phyloP scores from a whole-genome alignment of 23 tunicate species.

The Oikopleura albicans region DNA sequence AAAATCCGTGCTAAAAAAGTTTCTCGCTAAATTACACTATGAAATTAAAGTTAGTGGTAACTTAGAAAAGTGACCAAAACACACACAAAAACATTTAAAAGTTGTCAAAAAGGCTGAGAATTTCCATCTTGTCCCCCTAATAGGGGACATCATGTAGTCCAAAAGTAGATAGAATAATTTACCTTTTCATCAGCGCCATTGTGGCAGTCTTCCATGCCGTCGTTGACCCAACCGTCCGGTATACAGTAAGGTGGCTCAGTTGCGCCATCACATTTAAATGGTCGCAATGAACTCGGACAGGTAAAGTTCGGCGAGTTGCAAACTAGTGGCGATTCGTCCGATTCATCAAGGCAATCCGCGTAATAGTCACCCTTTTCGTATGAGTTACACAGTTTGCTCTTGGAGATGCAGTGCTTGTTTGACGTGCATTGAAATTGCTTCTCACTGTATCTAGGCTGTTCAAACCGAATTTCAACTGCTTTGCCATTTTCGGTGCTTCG shows the following conservation, averaged over 20 bases:
- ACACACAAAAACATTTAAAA: too few species aligned
- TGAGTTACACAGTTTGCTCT: neutral
- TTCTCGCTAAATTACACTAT: too few species aligned
- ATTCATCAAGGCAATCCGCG: neutral
- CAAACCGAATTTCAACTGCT: too few species aligned
- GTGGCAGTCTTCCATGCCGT: constrained; percentile 12
- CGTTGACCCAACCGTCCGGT: neutral
- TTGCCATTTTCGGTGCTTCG: too few species aligned
- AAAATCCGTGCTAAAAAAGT: too few species aligned
- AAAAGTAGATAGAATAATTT: neutral
- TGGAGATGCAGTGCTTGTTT: neutral
- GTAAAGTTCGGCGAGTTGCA: neutral
- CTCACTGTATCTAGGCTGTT: too few species aligned
- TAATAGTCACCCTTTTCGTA: neutral
- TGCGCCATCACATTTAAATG: neutral
- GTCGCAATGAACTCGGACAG: neutral
- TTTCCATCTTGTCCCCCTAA: too few species aligned
- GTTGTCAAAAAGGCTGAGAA: too few species aligned
- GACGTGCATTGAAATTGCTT: neutral
- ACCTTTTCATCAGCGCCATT: constrained; percentile 12
- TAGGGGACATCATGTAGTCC: too few species aligned
- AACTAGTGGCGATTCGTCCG: neutral
- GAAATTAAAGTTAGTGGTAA: too few species aligned
- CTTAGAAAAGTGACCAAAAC: too few species aligned
- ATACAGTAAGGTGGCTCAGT: neutral